phyloP scores from a whole-genome alignment of 2,888 invertebrate genomes.

The Eretmocerus hayati region DNA sequence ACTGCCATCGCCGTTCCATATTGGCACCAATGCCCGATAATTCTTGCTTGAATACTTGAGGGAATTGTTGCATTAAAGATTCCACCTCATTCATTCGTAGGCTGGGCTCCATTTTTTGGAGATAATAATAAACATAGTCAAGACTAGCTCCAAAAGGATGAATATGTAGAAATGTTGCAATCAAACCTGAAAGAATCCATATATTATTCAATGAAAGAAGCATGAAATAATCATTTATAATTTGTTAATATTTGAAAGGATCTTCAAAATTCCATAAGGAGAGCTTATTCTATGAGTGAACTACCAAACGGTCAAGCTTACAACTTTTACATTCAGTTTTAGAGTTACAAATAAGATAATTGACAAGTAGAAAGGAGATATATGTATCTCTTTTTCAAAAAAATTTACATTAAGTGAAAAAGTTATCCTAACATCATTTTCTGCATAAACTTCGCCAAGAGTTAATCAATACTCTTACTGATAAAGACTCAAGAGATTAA shows the following conservation, averaged over 20 bases:
- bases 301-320: too few relatives aligned
- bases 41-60: conserved; percentile 72
- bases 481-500: too few relatives aligned
- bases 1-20: conserved; percentile 81
- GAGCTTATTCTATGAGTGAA: too few relatives aligned
- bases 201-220: conserved; percentile 2
- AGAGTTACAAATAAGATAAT: too few relatives aligned
- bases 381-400: too few relatives aligned
- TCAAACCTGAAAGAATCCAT: conserved; percentile 52
- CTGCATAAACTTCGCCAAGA: too few relatives aligned
- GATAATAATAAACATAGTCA: conserved; percentile 85
- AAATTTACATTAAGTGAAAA: too few relatives aligned
- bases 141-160: conserved; percentile 89
- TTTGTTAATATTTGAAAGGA: neutral
- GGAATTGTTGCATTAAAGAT: conserved; percentile 68
- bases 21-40: conserved; percentile 77
- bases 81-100: conserved; percentile 71
- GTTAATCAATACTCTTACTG: too few relatives aligned
- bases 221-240: neutral
- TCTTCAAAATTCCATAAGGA: too few relatives aligned
- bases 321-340: too few relatives aligned
- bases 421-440: too few relatives aligned
- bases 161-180: conserved; percentile 84
- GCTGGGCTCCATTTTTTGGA: conserved; percentile 70
- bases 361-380: too few relatives aligned